A percentile compares a stretch with the other conserved stretches of the same genome.
Evolutionary conservation across 2,888 invertebrate species (phyloP).

Genomic region (Sclerodermus sp.): DNA sequence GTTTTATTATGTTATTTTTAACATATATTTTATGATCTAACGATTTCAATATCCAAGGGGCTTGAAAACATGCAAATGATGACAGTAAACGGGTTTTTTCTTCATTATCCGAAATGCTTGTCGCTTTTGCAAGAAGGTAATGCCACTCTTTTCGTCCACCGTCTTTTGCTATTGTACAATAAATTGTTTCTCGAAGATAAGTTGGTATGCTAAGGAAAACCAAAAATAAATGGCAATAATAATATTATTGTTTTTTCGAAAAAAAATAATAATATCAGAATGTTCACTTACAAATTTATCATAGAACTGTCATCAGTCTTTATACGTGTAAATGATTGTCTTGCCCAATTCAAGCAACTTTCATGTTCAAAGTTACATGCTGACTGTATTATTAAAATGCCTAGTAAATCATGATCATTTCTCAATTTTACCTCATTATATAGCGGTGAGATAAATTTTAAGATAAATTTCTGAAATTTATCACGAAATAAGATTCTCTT

Average conservation of each 20-base stretch:
- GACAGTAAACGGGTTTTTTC: conserved; percentile 43
- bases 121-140: conserved; percentile 35
- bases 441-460: conserved; percentile 34
- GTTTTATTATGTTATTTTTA: not conserved
- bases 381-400: conserved; percentile 22
- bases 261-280: not conserved
- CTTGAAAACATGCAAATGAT: conserved; percentile 47
- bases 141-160: conserved; percentile 42
- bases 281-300: not conserved
- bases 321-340: conserved; percentile 16
- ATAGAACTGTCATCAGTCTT: not conserved
- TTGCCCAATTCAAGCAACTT: conserved; percentile 39
- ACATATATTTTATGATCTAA: conserved; percentile 25
- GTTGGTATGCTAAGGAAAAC: conserved; percentile 32
- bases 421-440: conserved; percentile 29
- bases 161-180: conserved; percentile 42
- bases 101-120: conserved; percentile 29
- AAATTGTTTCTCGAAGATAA: conserved; percentile 38
- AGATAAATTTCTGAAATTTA: conserved; percentile 37
- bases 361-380: conserved; percentile 41
- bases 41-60: conserved; percentile 46
- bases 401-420: not conserved
- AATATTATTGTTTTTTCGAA: not conserved
- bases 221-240: not conserved
- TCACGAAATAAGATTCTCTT: too few species aligned